A percentile compares a stretch with the other conserved stretches of the same genome.
Evolutionary conservation across 2,888 invertebrate genomes (phyloP).

Genomic region (Machimus rusticus): DNA sequence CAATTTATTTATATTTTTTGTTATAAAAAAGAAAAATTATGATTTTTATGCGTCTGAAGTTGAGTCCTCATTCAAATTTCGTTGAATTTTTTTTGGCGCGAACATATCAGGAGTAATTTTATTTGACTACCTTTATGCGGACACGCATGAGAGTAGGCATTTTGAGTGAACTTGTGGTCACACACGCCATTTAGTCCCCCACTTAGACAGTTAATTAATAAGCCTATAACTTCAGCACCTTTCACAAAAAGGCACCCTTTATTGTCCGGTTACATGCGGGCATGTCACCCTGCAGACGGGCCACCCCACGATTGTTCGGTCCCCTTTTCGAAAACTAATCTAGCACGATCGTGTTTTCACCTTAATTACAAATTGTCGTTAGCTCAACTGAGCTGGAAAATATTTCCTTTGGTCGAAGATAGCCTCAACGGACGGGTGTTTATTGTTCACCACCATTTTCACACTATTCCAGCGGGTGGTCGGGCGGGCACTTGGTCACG

Average conservation of each 20-base stretch:
- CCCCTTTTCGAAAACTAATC: neutral
- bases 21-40: neutral
- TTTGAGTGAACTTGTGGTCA: neutral
- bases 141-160: neutral
- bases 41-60: neutral
- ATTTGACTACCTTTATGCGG: neutral
- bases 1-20: neutral
- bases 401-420: neutral
- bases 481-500: neutral
- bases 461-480: neutral
- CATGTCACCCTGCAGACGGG: neutral
- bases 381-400: slow-evolving; percentile 18
- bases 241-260: neutral
- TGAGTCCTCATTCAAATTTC: neutral
- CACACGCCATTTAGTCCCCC: neutral
- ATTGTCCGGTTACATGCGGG: neutral
- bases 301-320: neutral
- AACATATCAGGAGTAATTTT: neutral
- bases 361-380: slow-evolving; percentile 28
- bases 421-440: neutral
- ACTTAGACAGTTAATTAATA: neutral
- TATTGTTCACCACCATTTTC: slow-evolving; percentile 21
- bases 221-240: neutral
- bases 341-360: neutral
- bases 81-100: neutral